Conservation (phyloP, 2,888 invertebrate genomes). For the Cancer borealis region DNA sequence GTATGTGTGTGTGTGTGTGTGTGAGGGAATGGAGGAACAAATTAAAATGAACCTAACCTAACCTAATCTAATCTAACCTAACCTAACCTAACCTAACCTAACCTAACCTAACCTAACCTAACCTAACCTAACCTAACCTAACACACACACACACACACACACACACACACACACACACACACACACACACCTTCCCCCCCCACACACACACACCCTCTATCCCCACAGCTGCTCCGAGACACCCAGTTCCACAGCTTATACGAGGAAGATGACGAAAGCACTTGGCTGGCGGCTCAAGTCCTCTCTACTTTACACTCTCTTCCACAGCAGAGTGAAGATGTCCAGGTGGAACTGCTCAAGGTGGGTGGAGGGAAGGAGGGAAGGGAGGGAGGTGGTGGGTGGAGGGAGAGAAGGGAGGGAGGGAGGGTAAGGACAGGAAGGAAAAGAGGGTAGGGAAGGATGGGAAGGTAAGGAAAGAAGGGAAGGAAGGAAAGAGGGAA, state of each 20-base stretch:
- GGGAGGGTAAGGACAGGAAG: neutral
- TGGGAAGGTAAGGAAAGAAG: neutral
- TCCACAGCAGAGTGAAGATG: constrained; percentile 90
- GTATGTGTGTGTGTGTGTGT: neutral
- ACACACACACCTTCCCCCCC: no score
- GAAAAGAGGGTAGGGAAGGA: neutral
- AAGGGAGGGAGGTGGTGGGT: neutral
- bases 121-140: neutral
- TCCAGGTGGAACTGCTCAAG: constrained; percentile 83
- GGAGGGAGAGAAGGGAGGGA: neutral
- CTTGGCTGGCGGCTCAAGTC: constrained; percentile 95
- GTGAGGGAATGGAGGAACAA: neutral
- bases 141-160: no score
- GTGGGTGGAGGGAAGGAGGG: constrained; percentile 14
- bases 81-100: no score
- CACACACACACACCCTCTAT: no score
- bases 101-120: no score
- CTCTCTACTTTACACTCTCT: constrained; percentile 91
- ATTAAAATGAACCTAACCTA: no score
- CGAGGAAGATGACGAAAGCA: constrained; percentile 94
- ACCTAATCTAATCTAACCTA: no score
- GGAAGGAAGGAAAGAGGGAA: neutral
- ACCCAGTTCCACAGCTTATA: constrained; percentile 92
- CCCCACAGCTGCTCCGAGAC: constrained; percentile 86
- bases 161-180: neutral